Conservation (phyloP, 1,140 invertebrate species). For the Bombus soroeensis region DNA sequence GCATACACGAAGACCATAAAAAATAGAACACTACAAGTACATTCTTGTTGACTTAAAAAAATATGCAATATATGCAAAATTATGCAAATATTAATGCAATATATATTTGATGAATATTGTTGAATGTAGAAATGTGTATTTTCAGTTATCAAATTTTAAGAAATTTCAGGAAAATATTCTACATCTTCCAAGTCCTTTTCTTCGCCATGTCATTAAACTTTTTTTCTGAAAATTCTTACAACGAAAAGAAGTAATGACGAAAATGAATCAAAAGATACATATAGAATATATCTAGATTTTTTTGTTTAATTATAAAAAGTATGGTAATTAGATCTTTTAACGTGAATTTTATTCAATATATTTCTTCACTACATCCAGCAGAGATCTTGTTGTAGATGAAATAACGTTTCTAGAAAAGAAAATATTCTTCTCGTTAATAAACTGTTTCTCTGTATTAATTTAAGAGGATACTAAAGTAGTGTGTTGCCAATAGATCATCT, state of each 20-base stretch:
- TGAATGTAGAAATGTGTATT: not conserved
- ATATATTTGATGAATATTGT: too few species aligned
- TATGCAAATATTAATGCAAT: too few species aligned
- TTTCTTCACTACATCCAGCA: too few species aligned
- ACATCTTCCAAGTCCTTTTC: not conserved
- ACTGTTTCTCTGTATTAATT: not conserved
- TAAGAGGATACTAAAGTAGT: not conserved
- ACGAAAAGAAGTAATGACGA: not conserved
- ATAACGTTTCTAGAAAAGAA: not conserved
- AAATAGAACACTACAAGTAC: too few species aligned
- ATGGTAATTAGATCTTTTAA: not conserved
- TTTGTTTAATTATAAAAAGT: not conserved
- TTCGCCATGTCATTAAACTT: not conserved
- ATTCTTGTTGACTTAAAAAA: too few species aligned
- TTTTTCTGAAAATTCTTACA: too few species aligned
- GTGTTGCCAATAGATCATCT: not conserved
- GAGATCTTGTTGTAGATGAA: not conserved
- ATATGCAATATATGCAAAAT: too few species aligned
- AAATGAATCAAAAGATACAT: not conserved
- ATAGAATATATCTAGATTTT: not conserved
- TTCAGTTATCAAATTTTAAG: not conserved
- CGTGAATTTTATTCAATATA: not conserved
- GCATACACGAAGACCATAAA: too few species aligned
- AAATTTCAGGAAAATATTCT: not conserved
- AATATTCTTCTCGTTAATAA: not conserved